phyloP scores from a whole-genome alignment of 2,113 vertebrate species.

The cat (Felis catus) region DNA sequence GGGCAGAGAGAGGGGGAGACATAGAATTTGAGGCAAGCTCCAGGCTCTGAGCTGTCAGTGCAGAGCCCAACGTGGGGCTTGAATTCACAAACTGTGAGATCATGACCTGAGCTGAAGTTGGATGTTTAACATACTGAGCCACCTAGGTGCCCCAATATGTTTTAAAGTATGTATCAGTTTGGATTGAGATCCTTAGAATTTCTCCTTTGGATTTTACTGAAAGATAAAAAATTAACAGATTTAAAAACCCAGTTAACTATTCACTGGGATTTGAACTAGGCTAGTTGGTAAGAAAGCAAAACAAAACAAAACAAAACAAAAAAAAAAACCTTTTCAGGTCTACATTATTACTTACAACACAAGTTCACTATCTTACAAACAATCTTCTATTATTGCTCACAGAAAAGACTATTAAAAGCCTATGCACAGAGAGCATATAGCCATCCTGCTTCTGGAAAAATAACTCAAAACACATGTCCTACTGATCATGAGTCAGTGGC shows the following conservation, averaged over 20 bases:
- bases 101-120: no score
- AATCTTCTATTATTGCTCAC: neutral
- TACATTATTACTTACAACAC: neutral
- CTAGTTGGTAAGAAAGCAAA: neutral
- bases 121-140: no score
- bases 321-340: neutral
- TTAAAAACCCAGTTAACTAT: neutral
- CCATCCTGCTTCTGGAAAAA: slow-evolving; percentile 19
- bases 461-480: neutral
- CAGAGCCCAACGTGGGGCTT: no score
- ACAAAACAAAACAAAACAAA: neutral
- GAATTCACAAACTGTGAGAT: no score
- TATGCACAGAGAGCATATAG: neutral
- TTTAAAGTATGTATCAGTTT: neutral
- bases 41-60: no score
- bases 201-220: slow-evolving; percentile 30
- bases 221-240: slow-evolving; percentile 33
- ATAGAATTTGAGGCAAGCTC: no score
- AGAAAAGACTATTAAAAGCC: slow-evolving; percentile 35
- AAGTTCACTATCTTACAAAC: slow-evolving; percentile 30
- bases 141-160: no score
- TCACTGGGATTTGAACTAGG: neutral
- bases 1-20: no score
- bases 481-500: neutral
- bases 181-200: neutral